Evolutionary conservation across 2,888 invertebrate genomes (phyloP), one percentile per base, ranked within the genome.

Genomic region (Pogonocherus hispidulus): DNA sequence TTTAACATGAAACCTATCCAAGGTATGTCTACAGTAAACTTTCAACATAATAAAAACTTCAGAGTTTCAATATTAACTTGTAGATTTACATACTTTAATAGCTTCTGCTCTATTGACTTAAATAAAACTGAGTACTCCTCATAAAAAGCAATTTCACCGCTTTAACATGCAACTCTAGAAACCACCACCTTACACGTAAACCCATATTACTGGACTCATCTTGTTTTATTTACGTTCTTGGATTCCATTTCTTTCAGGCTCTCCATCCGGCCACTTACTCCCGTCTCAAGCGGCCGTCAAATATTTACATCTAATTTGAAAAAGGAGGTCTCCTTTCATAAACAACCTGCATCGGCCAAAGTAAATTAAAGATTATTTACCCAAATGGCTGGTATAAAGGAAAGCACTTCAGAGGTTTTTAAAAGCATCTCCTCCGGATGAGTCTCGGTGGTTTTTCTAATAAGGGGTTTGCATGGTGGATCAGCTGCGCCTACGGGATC

Each of bases 281-380:
- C 41, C 27, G 35, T 57, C 57, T 44, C 57, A n/a, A 46, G 57
- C 35, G 27, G 44, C 44, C 57, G 44, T 57, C 57, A 57, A 57
- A 57, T 57, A 57, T 57, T 57, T 57, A 57, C 57, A 57, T 57
- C 23, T 57, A 57, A 57, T 57, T 57, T 46, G 27, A 57, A 57
- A 57, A 57, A 57, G 46, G 11, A 57, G 44, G 35, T 44, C 41
- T 57, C 57, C 44, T 57, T 57, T 57, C 57, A 57, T 46, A 57
- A 57, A 44, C 57, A 44, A 46, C 57, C 44, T 57, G 46, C 57
- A 44, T 57, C 57, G 23, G 16, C 16, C 16, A 22, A 16, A 44
- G 44, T 44, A 44, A 57, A 57, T 57, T 44, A 57, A 44, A 57
- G 57, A 57, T 57, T 57, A 57, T 44, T 44, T 44, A 44, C 46